phyloP scores from a whole-genome alignment of 2,113 vertebrate genomes.

The Rhabdornis inornatus region DNA sequence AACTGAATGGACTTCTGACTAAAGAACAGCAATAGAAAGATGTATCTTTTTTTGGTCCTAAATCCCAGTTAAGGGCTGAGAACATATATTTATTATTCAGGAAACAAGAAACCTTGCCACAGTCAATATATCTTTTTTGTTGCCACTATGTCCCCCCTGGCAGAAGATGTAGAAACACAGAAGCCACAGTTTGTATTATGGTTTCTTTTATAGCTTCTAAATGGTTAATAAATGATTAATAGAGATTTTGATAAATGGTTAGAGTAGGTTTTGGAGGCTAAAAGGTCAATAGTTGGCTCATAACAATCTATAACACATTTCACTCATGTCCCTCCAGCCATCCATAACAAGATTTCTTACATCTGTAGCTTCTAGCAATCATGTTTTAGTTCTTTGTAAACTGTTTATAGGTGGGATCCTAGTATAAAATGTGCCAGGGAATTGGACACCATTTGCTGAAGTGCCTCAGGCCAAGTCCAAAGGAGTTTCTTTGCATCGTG shows the following conservation, averaged over 20 bases:
- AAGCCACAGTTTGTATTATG: not conserved
- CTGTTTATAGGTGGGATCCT: not conserved
- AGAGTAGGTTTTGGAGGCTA: not conserved
- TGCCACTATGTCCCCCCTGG: not conserved
- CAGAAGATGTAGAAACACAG: not conserved
- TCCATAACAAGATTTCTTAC: slow-evolving; percentile 37
- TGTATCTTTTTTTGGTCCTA: not conserved
- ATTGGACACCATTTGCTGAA: not conserved
- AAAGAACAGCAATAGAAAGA: not conserved
- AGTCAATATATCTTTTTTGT: not conserved
- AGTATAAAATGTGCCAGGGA: not conserved
- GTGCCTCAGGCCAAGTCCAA: not conserved
- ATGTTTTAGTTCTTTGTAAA: slow-evolving; percentile 33
- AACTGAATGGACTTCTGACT: not conserved
- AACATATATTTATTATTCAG: not conserved
- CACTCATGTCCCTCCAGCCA: not conserved
- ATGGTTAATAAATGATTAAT: slow-evolving; percentile 60
- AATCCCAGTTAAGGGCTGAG: not conserved
- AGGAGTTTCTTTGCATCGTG: not conserved
- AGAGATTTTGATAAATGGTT: slow-evolving; percentile 24
- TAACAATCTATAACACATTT: slow-evolving; percentile 34
- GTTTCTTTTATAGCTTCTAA: slow-evolving; percentile 16
- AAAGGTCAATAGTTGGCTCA: slow-evolving; percentile 41
- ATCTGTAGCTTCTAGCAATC: slow-evolving; percentile 33
- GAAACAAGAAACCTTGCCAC: not conserved